These are phyloP conservation scores for Diacarnus erythraeanus DNA, from an alignment of 37 sponge, comb jelly and placozoan species.

Conservation along the genomic window DNA sequence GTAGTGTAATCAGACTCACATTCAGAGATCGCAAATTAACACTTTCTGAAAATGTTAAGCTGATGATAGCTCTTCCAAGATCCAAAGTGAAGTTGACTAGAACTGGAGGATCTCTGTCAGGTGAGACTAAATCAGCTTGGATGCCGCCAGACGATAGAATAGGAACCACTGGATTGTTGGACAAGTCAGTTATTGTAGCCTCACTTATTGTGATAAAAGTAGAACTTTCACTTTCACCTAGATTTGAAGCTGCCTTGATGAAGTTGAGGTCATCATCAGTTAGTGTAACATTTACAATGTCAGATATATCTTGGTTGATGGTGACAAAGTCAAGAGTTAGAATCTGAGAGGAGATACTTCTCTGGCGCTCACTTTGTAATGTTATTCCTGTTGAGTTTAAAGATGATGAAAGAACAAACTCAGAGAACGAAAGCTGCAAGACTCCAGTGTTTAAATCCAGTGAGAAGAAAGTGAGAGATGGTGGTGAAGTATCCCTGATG, in stretches of 20 bases:
- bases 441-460: constrained; percentile 68
- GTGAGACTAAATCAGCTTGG: constrained; percentile 30
- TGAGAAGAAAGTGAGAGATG: constrained; percentile 56
- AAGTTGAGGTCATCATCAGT: constrained; percentile 42
- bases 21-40: constrained; percentile 50
- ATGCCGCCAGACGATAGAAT: constrained; percentile 30
- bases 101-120: constrained; percentile 70
- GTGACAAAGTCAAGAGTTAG: constrained; percentile 8
- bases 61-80: constrained; percentile 58
- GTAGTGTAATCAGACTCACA: constrained; percentile 55
- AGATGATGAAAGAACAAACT: constrained; percentile 56
- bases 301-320: constrained; percentile 20
- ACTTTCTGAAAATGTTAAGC: constrained; percentile 75
- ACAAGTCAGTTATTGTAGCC: constrained; percentile 53
- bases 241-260: constrained; percentile 40
- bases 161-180: constrained; percentile 49
- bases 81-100: constrained; percentile 73
- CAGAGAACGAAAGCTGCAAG: constrained; percentile 67
- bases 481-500: constrained; percentile 59
- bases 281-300: constrained; percentile 31
- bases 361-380: constrained; percentile 52
- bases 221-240: constrained; percentile 51
- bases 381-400: constrained; percentile 58
- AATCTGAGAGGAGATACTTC: neutral
- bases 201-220: constrained; percentile 59